Evolutionary conservation across 2,888 invertebrate genomes (phyloP), one percentile per base, ranked within the genome.

Genomic region (Limnephilus lunatus): DNA sequence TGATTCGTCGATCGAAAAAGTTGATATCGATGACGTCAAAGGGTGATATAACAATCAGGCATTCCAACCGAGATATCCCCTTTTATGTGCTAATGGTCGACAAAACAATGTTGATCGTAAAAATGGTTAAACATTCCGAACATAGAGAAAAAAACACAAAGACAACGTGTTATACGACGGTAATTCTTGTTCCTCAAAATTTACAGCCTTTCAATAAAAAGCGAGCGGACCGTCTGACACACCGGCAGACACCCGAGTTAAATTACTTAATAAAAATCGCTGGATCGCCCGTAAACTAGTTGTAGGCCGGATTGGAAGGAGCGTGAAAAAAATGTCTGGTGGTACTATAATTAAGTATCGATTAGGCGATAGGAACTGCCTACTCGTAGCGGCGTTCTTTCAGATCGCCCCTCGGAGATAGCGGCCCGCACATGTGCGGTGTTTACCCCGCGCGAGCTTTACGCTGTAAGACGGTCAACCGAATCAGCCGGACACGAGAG

Each of bases 331-430:
- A 80, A 92, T 93, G 89, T 91, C 89, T 87, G 81, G 81, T 87
- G 93, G 91, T 90, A 80, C 90, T 82, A 81, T 93, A 93, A 93
- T 93, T 93, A 93, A 93, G 86, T 92, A 93, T 93, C 93, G 93
- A 93, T 93, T 92, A 92, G 91, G 81, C 91, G 91, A 92, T 91
- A 85, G 91, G 44, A 90, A 89, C 85, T 89, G 89, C 91, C 88
- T 68, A 83, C 86, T 68, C 68, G 31, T 85, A 83, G 39, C 83
- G 83, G n/a, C 85, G 25, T 85, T 48, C 89, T 86, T 92, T 89
- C 19, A 92, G 92, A 92, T 92, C 85, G 92, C 19, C 39, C 80
- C 89, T 68, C 89, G 89, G 39, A 81, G 92, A 92, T 92, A 91
- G 82, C 48, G 88, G 81, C 88, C 81, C 89, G 88, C 68, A 88